Conservation (phyloP, 2,113 vertebrate species). For the Tyto alba region DNA sequence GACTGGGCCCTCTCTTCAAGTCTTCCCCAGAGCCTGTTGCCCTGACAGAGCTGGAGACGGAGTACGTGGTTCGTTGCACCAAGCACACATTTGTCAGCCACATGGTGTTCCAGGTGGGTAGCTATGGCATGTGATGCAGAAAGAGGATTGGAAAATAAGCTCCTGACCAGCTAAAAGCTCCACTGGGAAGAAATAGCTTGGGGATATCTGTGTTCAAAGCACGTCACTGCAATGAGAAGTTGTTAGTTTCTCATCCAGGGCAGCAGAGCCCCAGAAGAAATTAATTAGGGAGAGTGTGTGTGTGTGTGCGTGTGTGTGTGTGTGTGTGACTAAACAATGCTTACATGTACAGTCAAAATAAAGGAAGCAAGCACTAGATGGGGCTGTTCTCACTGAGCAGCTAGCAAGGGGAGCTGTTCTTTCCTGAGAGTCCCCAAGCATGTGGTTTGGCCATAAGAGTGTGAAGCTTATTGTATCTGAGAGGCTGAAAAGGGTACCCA, state of each 20-base stretch:
- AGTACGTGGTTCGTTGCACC: constrained; percentile 79
- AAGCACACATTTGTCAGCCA: constrained; percentile 76
- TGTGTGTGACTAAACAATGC: neutral
- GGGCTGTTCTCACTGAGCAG: neutral
- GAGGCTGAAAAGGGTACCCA: neutral
- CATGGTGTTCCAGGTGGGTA: constrained; percentile 81
- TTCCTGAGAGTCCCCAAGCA: neutral
- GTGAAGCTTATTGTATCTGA: neutral
- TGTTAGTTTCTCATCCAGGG: neutral
- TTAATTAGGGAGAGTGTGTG: neutral
- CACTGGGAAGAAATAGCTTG: neutral
- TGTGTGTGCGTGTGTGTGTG: neutral
- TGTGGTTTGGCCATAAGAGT: neutral
- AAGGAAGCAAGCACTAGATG: neutral
- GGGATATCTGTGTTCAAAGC: neutral
- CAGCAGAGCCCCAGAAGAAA: neutral
- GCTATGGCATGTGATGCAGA: neutral
- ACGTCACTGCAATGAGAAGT: fast-evolving
- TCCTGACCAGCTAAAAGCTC: neutral
- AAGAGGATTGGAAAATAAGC: neutral
- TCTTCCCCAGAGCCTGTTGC: constrained; percentile 78
- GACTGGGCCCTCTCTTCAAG: constrained; percentile 77
- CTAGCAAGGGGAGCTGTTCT: neutral
- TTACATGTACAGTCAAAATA: neutral
- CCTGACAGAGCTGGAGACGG: constrained; percentile 80